phyloP scores from a whole-genome alignment of 2,888 invertebrate genomes.

The Bembecia ichneumoniformis region DNA sequence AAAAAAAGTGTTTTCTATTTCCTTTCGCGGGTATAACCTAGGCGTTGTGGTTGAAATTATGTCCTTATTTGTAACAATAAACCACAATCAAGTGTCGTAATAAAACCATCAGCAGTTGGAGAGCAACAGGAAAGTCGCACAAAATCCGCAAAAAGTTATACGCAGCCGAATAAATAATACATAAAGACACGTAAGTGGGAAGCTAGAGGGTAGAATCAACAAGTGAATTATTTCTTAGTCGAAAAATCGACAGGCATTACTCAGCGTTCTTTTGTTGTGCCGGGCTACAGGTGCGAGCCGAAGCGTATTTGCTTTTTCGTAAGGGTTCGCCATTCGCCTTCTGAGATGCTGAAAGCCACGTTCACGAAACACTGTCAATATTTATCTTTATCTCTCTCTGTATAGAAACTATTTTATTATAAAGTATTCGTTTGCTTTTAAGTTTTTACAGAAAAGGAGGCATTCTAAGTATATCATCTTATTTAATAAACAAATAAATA shows the following conservation, averaged over 20 bases:
- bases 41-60: no score
- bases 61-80: no score
- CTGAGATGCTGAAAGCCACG: slow-evolving; percentile 16
- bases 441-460: not conserved
- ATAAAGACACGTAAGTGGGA: slow-evolving; percentile 32
- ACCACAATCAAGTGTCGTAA: not conserved
- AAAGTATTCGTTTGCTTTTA: not conserved
- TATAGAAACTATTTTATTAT: not conserved
- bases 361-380: slow-evolving; percentile 23
- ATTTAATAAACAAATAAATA: no score
- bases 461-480: not conserved
- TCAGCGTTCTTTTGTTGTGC: slow-evolving; percentile 51
- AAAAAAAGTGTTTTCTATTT: no score
- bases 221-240: slow-evolving; percentile 62
- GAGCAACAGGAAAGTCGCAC: not conserved
- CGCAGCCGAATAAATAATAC: slow-evolving; percentile 39
- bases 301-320: slow-evolving; percentile 43
- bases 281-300: slow-evolving; percentile 48
- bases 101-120: not conserved
- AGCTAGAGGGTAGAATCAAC: slow-evolving; percentile 47
- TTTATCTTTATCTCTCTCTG: slow-evolving; percentile 11
- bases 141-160: slow-evolving; percentile 26
- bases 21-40: no score
- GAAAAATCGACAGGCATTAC: slow-evolving; percentile 56
- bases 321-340: slow-evolving; percentile 20